Conservation (phyloP, 2,113 vertebrate genomes). For the Nothoprocta perdicaria region DNA sequence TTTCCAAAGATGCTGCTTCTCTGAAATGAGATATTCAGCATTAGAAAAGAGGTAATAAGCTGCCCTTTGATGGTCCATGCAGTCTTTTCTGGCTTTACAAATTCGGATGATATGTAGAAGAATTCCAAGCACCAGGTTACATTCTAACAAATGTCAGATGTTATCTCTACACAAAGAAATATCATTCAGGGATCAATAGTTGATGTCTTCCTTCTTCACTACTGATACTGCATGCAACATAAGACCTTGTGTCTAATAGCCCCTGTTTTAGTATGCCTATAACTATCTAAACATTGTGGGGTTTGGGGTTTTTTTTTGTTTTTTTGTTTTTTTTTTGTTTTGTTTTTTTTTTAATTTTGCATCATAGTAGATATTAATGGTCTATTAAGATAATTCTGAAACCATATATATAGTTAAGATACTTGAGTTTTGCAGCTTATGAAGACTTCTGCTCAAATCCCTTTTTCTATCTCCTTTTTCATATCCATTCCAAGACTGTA, state of each 20-base stretch:
- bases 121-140: neutral
- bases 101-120: neutral
- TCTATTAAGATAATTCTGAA: constrained; percentile 10
- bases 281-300: neutral
- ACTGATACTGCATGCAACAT: neutral
- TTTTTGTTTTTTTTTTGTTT: neutral
- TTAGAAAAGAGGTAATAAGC: neutral
- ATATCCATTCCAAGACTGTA: neutral
- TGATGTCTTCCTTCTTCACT: neutral
- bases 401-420: constrained; percentile 1
- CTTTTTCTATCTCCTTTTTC: neutral
- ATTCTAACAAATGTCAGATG: neutral
- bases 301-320: neutral
- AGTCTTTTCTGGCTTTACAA: neutral
- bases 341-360: neutral
- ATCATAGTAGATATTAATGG: neutral
- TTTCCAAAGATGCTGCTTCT: neutral
- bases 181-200: neutral
- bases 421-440: neutral
- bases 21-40: neutral
- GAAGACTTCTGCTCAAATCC: neutral
- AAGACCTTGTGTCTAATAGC: neutral
- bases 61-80: neutral
- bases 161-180: neutral
- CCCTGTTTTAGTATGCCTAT: neutral